Base-by-base conservation (phyloP, 2,113 vertebrate genomes). In the Gorilla gorilla region DNA sequence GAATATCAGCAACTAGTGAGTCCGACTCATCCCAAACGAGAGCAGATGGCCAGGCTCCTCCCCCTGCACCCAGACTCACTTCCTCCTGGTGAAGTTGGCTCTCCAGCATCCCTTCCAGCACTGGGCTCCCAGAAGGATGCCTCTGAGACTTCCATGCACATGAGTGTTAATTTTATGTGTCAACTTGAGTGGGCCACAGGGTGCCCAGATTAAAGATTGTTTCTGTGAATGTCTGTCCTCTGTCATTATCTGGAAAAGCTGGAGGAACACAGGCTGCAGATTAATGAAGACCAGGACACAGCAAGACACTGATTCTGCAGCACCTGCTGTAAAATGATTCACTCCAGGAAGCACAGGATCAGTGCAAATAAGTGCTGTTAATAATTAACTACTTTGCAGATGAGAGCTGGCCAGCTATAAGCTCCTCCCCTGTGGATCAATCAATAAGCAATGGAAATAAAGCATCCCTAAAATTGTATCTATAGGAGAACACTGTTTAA, bases 51-150 rank as follows among this genome's bases (percentile, higher is more conserved):
- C 23, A 20, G 30, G 76, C 8, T 22, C 25, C 27, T 55, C 43
- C 16, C 0, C 5, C 43, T 32, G 16, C 73, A 45, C 30, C 40
- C 40, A 76, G 40, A 61, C 30, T 38, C 38, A 6, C 25, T 22
- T 80, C 40, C 23, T n/a, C n/a, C 3, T 0, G 16, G 32, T 4
- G 64, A 32, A 1, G 27, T 57, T 1, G 12, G 13, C 35, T 35
- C n/a, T 45, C 81, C 73, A 10, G 16, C 6, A 18, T 48, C 78
- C 52, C 16, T 43, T 16, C 40, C 32, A 32, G 50, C 23, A 45
- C 13, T 1, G 3, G n/a, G 64, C n/a, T 8, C 11, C 4, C 14
- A 0, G 5, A 0, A 17, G 9, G 23, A 61, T 1, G 43, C 75
- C 8, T 43, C 43, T 3, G 20, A 3, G 43, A 27, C 75, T 78